Conservation (phyloP, 1,140 invertebrate genomes). For the Coenobita brevimanus region DNA sequence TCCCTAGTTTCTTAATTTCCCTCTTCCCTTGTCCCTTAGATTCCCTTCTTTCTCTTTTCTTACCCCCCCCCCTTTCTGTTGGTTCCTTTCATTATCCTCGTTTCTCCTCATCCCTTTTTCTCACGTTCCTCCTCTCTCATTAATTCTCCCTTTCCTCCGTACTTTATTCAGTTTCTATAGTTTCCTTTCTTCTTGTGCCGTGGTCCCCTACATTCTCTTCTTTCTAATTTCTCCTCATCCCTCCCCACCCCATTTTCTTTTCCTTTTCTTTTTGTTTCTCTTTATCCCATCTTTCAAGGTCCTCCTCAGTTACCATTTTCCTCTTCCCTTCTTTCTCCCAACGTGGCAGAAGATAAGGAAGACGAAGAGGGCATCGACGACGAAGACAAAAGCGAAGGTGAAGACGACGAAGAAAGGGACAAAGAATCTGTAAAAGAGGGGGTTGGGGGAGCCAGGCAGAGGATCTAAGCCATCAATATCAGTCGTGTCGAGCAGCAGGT, state of each 20-base stretch:
- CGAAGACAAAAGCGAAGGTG: too few relatives aligned
- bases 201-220: not conserved
- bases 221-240: not conserved
- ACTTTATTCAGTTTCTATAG: not conserved
- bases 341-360: too few relatives aligned
- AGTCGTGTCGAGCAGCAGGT: too few relatives aligned
- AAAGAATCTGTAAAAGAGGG: too few relatives aligned
- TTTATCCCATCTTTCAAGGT: not conserved
- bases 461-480: too few relatives aligned
- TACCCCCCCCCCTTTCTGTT: conserved; percentile 4
- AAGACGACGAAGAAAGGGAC: too few relatives aligned
- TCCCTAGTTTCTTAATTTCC: too few relatives aligned
- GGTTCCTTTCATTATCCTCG: not conserved
- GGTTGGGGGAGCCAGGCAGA: too few relatives aligned
- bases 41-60: not conserved
- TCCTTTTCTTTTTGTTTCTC: not conserved
- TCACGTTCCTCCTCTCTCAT: not conserved
- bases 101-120: not conserved
- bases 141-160: not conserved
- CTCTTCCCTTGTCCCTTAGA: too few relatives aligned
- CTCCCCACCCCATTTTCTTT: not conserved
- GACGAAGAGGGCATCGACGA: too few relatives aligned
- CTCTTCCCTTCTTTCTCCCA: not conserved
- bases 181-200: not conserved
- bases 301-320: not conserved